Percentiles rank a stretch among this genome's conserved stretches.
Evolutionary conservation across 1,140 invertebrate species (phyloP).

Genomic region (Triops cancriformis): DNA sequence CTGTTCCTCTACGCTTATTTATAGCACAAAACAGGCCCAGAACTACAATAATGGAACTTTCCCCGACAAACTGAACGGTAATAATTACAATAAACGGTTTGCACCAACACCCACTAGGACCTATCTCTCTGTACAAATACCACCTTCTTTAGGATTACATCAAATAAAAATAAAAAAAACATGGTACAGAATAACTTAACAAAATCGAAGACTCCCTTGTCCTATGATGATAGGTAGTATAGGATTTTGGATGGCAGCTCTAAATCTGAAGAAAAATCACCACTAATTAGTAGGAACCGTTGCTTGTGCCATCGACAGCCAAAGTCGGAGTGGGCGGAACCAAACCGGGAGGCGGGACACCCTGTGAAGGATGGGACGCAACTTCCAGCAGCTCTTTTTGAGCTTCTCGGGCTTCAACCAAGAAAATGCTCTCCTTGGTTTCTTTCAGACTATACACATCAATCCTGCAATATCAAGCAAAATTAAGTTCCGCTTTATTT

Average conservation of each 20-base stretch:
- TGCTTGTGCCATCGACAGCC: neutral
- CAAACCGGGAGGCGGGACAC: neutral
- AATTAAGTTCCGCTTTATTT: neutral
- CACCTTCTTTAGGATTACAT: too few species aligned
- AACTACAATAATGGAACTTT: too few species aligned
- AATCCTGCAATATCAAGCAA: conserved; percentile 43
- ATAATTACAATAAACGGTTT: too few species aligned
- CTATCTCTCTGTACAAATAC: too few species aligned
- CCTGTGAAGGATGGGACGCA: conserved; percentile 9
- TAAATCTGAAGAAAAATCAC: neutral
- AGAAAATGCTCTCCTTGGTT: conserved; percentile 73
- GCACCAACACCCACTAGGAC: too few species aligned
- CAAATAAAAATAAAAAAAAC: too few species aligned
- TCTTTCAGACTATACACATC: conserved; percentile 68
- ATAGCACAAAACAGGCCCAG: too few species aligned
- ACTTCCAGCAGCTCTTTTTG: conserved; percentile 21
- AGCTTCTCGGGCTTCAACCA: conserved; percentile 55
- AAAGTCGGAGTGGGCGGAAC: neutral
- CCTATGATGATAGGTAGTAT: too few species aligned
- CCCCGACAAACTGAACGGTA: too few species aligned
- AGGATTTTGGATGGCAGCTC: neutral
- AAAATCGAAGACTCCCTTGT: too few species aligned
- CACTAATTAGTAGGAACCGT: neutral
- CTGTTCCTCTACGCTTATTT: too few species aligned
- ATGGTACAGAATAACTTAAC: too few species aligned